These are phyloP conservation scores for Nomia melanderi DNA, from an alignment of 1,140 invertebrate genomes.

Conservation along the genomic window DNA sequence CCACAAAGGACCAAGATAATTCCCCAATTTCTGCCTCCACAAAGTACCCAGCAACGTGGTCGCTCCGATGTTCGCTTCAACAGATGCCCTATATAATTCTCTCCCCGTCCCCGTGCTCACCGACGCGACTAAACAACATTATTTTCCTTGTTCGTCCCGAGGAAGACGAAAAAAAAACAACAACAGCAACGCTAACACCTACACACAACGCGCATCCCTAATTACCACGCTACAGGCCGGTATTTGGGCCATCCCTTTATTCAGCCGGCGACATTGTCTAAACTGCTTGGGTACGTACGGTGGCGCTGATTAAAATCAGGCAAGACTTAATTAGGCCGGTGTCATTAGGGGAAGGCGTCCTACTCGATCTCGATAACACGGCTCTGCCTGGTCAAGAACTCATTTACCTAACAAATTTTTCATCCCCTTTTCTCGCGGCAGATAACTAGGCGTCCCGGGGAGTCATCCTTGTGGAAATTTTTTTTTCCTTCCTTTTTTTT, in stretches of 20 bases:
- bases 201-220: neutral
- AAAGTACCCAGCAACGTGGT: too few relatives aligned
- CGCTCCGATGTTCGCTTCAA: too few relatives aligned
- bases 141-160: neutral
- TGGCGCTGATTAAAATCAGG: constrained; percentile 41
- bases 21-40: neutral
- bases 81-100: too few relatives aligned
- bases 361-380: constrained; percentile 40
- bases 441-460: neutral
- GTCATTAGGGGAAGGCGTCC: constrained; percentile 37
- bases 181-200: too few relatives aligned
- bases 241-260: constrained; percentile 28
- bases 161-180: neutral
- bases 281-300: constrained; percentile 21
- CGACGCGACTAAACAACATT: neutral
- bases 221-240: constrained; percentile 18
- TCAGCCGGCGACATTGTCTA: constrained; percentile 33
- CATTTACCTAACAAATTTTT: constrained; percentile 43
- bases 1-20: neutral
- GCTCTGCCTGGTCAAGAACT: constrained; percentile 35
- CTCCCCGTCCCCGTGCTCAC: neutral
- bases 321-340: constrained; percentile 42
- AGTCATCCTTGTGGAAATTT: constrained; percentile 8
- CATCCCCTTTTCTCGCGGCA: neutral
- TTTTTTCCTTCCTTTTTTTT: neutral